A percentile compares a stretch with the other conserved stretches of the same genome.
phyloP scores from a whole-genome alignment of 2,113 vertebrate species.

The Tyto alba region DNA sequence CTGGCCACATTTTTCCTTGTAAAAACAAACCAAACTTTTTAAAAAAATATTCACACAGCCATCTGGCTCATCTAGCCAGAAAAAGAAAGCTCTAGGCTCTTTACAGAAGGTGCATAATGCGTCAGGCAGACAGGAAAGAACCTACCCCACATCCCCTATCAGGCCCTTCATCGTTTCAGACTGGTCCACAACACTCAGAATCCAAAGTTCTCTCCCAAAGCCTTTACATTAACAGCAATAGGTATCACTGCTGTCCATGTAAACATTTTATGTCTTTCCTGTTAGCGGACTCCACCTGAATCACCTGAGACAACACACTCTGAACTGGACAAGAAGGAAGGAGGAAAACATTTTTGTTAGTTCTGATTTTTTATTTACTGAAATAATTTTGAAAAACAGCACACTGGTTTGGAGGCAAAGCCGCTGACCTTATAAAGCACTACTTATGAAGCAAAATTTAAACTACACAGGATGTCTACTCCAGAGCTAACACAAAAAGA shows the following conservation, averaged over 20 bases:
- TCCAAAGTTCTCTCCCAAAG: neutral
- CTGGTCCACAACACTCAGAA: neutral
- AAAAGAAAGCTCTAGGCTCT: neutral
- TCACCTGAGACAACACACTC: neutral
- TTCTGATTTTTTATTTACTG: neutral
- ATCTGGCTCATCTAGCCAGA: neutral
- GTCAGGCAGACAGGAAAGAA: neutral
- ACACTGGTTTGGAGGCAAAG: neutral
- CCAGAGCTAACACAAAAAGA: neutral
- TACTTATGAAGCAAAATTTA: neutral
- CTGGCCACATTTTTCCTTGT: neutral
- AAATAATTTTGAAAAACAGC: neutral
- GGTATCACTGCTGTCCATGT: neutral
- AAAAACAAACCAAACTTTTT: neutral
- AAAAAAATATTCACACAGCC: neutral
- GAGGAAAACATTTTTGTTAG: neutral
- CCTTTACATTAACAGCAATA: accelerated
- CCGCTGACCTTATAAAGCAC: neutral
- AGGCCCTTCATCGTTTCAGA: neutral
- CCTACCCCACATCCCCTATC: neutral
- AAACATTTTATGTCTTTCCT: neutral
- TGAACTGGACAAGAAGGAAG: neutral
- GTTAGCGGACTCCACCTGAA: neutral
- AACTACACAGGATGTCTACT: neutral
- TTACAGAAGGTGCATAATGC: neutral